Base-by-base conservation (phyloP, 2,797 vertebrate species). In the Sebastiscus tertius region DNA sequence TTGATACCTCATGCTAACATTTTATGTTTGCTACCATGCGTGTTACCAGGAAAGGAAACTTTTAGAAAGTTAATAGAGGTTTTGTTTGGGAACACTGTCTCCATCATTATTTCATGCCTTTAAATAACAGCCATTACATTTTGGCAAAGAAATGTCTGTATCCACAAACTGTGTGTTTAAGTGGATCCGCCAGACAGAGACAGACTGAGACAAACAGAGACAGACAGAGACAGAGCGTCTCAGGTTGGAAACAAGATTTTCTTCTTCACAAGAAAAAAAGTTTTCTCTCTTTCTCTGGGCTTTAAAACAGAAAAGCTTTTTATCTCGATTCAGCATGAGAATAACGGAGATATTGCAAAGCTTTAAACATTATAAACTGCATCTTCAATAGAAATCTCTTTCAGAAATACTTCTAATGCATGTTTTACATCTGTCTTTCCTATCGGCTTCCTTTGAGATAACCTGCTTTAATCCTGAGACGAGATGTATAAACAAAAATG, bases 61-160 rank as follows among this genome's bases (percentile, higher is more conserved):
- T 67, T 64, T 42, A 14, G 39, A 42, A 42, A 6, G 39, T 61
- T 27, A 27, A n/a, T 49, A 33, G 75, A 46, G 65, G 34, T 39
- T 81, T 49, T 34, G 49, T 74, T 71, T 36, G 5, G 73, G 13
- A 82, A 42, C 31, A n/a, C 55, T 7, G 70, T 60, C 56, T 33
- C 59, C 6, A 10, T 71, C 69, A 24, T 81, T 33, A 49, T 72
- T 36, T 61, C n/a, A 33, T 59, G 36, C 36, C 34, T 75, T 82
- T 75, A 52, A 81, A 81, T 54, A 39, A 75, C 16, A 4, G 20
- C 62, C 59, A 62, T 75, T 71, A 77, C 24, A 31, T 54, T 71
- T 78, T 52, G 26, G 69, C 26, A 59, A 63, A 59, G 65, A 8
- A 18, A 42, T 29, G 26, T 69, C 73, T 59, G 46, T 5, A 42